Base-by-base conservation (phyloP, 2,797 vertebrate species). In the Gobionotothen gibberifrons region DNA sequence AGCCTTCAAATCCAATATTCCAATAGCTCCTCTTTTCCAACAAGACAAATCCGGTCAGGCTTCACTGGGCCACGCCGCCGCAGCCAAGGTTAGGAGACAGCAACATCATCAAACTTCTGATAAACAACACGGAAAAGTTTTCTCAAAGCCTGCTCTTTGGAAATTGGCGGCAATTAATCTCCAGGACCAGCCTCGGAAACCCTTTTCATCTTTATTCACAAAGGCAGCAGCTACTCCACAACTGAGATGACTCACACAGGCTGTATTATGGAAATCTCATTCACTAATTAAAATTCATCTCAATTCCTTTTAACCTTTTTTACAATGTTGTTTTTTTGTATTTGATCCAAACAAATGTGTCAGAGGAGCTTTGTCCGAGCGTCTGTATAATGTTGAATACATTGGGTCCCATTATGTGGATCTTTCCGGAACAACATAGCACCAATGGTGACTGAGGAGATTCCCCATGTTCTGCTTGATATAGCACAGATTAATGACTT, bases 211-310 rank as follows among this genome's bases (percentile, higher is more conserved):
- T 85, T 51, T 52, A 53, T 57, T 78, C 59, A 78, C 52, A 56
- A 49, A 72, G 29, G 59, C 57, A 13, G 54, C 68, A 71, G 65
- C 60, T 53, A 69, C 47, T 58, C 57, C 74, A 75, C 68, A 47
- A 54, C 69, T 7, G 57, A 22, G 19, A 60, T 79, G 78, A 83
- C 68, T 85, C 82, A 79, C 55, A 60, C 29, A 70, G n/a, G 2
- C 74, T 11, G 48, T 47, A 73, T 86, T 88, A 89, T 90, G 90
- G 79, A 91, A 86, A 91, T 88, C 17, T 0, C 19, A 84, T 82
- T 79, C 80, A 63, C 77, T 75, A n/a, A 85, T 87, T 89, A 36
- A 86, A 79, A 89, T 85, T 69, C 13, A 61, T 84, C 83, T 73
- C 12, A 75, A 74, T 87, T 80, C 56, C 79, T 91, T 89, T 73